phyloP scores from a whole-genome alignment of 2,888 invertebrate genomes.

The Drosophila leonis region DNA sequence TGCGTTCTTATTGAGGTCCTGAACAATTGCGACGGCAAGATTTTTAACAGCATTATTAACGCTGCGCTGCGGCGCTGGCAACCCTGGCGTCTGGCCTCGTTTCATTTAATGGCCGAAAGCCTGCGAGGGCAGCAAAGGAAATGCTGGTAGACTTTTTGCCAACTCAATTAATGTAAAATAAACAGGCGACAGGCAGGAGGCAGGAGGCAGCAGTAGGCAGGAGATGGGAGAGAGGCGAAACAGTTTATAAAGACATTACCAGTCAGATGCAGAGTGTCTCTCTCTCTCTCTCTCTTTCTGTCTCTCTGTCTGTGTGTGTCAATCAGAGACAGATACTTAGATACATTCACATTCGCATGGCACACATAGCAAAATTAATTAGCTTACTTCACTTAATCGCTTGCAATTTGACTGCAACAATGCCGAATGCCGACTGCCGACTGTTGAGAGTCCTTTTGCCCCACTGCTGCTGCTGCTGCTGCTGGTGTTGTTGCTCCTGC shows the following conservation, averaged over 20 bases:
- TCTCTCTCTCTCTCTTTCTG: neutral
- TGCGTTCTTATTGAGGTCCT: slow-evolving; percentile 13
- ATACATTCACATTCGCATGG: slow-evolving; percentile 36
- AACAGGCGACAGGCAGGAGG: slow-evolving; percentile 45
- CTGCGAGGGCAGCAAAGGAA: slow-evolving; percentile 52
- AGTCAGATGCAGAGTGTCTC: neutral
- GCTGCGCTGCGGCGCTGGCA: slow-evolving; percentile 16
- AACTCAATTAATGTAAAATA: slow-evolving; percentile 81
- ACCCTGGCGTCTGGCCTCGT: slow-evolving; percentile 21
- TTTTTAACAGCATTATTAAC: slow-evolving; percentile 69
- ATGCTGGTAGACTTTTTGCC: slow-evolving; percentile 73
- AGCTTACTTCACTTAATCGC: slow-evolving; percentile 81
- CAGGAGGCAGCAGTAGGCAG: neutral
- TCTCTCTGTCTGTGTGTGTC: slow-evolving; percentile 21
- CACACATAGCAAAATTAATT: slow-evolving; percentile 81
- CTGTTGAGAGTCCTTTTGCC: slow-evolving; percentile 37
- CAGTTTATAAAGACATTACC: slow-evolving; percentile 17
- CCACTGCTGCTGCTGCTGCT: slow-evolving; percentile 30
- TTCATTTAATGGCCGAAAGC: slow-evolving; percentile 66
- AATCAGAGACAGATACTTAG: slow-evolving; percentile 54
- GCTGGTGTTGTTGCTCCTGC: slow-evolving; percentile 36
- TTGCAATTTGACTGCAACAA: slow-evolving; percentile 77
- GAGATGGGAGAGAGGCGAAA: slow-evolving; percentile 2
- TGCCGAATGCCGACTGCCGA: slow-evolving; percentile 49
- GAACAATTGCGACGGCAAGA: slow-evolving; percentile 42